These are phyloP conservation scores for Aptenodytes forsteri DNA, from an alignment of 2,113 vertebrate genomes.

Conservation along the genomic window DNA sequence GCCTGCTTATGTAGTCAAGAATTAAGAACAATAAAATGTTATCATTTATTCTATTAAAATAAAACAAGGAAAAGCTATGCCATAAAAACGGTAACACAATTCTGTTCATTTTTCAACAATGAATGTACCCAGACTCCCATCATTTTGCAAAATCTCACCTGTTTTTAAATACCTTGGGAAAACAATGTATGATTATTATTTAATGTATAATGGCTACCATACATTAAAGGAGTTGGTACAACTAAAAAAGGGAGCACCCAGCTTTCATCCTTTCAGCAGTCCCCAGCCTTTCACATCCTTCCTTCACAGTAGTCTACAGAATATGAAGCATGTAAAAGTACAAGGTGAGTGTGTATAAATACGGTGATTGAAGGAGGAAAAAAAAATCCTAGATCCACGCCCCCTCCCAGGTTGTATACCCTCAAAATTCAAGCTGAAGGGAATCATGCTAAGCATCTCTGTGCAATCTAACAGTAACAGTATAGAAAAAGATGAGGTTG, in stretches of 20 bases:
- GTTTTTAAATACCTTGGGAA: neutral
- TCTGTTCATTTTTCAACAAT: neutral
- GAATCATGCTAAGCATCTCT: neutral
- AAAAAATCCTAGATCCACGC: neutral
- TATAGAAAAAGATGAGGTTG: neutral
- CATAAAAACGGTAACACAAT: neutral
- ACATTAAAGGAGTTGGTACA: neutral
- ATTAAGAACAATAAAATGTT: neutral
- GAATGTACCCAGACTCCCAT: neutral
- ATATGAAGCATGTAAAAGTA: neutral
- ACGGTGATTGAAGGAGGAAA: neutral
- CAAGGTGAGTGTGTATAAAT: accelerated
- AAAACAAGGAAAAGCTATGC: neutral
- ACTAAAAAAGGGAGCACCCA: neutral
- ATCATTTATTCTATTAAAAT: neutral
- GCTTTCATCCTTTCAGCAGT: neutral
- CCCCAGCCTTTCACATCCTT: neutral
- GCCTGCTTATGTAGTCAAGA: neutral
- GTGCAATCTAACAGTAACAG: neutral
- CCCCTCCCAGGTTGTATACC: neutral
- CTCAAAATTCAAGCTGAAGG: neutral
- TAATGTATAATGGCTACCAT: neutral
- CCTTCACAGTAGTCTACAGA: neutral
- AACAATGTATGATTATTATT: neutral
- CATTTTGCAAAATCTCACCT: neutral